These are phyloP conservation scores for Agonum fuliginosum DNA, from an alignment of 2,888 invertebrate genomes.

Conservation along the genomic window DNA sequence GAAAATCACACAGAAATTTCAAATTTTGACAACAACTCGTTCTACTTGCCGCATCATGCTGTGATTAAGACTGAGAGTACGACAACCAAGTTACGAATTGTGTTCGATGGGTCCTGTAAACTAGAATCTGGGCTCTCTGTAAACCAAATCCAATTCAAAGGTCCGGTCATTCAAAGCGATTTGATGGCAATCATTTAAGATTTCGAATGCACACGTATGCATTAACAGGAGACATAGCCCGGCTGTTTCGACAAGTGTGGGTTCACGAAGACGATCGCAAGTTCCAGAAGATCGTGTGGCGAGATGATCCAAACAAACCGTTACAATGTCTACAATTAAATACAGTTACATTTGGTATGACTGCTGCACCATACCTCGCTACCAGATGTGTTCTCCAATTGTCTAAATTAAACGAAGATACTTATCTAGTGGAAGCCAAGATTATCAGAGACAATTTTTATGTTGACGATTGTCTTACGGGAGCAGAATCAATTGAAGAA, in stretches of 20 bases:
- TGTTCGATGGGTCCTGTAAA: constrained; percentile 1
- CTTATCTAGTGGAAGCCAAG: background rate
- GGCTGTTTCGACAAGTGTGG: constrained; percentile 60
- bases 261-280: constrained; percentile 52
- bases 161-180: constrained; percentile 28
- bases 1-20: background rate
- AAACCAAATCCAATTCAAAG: background rate
- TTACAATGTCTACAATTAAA: background rate
- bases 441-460: background rate
- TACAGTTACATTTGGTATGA: background rate
- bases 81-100: constrained; percentile 9
- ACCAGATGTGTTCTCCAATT: constrained; percentile 48
- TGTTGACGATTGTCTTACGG: background rate
- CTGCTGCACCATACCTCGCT: constrained; percentile 2
- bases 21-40: background rate
- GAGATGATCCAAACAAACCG: background rate
- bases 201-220: constrained; percentile 56
- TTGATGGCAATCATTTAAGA: constrained; percentile 54
- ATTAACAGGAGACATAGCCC: constrained; percentile 58
- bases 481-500: background rate
- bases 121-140: background rate
- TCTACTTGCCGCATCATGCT: constrained; percentile 35
- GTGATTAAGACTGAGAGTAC: constrained; percentile 9
- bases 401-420: constrained; percentile 8
- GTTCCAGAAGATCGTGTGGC: constrained; percentile 45